phyloP scores from a whole-genome alignment of 2,888 invertebrate genomes.

The Plagodis pulveraria region DNA sequence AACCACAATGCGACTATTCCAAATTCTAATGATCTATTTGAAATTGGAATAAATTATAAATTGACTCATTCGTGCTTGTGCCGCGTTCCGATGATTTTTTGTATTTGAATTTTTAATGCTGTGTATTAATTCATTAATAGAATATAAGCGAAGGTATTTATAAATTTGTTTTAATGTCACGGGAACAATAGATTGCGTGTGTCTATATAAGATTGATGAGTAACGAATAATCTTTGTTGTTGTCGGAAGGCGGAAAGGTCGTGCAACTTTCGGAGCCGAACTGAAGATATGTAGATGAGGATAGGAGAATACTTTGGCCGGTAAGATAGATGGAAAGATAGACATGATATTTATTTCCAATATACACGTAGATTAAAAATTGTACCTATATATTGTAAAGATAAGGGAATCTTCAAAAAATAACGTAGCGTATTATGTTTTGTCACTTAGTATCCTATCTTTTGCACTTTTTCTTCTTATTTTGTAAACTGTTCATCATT shows the following conservation, averaged over 20 bases:
- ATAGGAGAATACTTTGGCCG: constrained; percentile 1
- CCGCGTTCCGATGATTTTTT: constrained; percentile 51
- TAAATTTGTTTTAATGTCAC: constrained; percentile 81
- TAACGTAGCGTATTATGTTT: no score
- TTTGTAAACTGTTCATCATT: no score
- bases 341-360: neutral
- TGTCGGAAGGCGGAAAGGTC: constrained; percentile 72
- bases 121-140: constrained; percentile 66
- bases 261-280: constrained; percentile 54
- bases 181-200: constrained; percentile 77
- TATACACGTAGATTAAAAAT: no score
- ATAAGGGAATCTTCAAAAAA: no score
- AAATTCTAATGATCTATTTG: constrained; percentile 67
- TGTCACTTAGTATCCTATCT: no score
- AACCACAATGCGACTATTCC: constrained; percentile 79
- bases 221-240: constrained; percentile 72
- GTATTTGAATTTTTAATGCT: constrained; percentile 46
- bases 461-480: no score
- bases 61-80: constrained; percentile 40
- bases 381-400: no score
- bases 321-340: neutral
- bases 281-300: neutral
- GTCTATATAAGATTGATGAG: constrained; percentile 82
- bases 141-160: constrained; percentile 70
- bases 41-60: constrained; percentile 66